phyloP scores from a whole-genome alignment of 2,888 invertebrate species.

The Plusia festucae region DNA sequence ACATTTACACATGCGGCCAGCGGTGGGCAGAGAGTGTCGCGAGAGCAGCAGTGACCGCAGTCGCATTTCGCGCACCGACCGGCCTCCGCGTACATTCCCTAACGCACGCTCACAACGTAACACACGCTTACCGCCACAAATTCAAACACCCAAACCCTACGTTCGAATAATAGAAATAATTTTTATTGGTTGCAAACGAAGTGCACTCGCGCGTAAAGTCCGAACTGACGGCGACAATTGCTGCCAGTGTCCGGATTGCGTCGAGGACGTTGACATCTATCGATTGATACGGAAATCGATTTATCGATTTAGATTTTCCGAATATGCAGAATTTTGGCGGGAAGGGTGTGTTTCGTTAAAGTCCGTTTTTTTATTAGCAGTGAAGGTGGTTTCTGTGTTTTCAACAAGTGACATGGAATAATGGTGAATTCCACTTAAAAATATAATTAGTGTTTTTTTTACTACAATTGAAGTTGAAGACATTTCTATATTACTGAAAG shows the following conservation, averaged over 20 bases:
- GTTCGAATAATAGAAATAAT: conserved; percentile 71
- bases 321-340: conserved; percentile 79
- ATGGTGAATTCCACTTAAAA: conserved; percentile 86
- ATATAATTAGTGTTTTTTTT: conserved; percentile 75
- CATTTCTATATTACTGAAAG: conserved; percentile 73
- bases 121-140: conserved; percentile 84
- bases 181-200: conserved; percentile 77
- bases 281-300: conserved; percentile 70
- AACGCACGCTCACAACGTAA: conserved; percentile 82
- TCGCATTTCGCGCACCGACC: conserved; percentile 83
- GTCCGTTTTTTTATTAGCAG: conserved; percentile 70
- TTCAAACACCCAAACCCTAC: conserved; percentile 76
- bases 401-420: conserved; percentile 79
- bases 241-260: conserved; percentile 82
- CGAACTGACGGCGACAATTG: conserved; percentile 77
- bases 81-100: conserved; percentile 79
- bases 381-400: conserved; percentile 83
- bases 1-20: conserved; percentile 80
- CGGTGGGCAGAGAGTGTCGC: conserved; percentile 80
- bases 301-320: conserved; percentile 73
- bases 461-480: conserved; percentile 69
- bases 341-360: conserved; percentile 75
- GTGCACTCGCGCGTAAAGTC: conserved; percentile 81
- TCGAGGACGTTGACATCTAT: conserved; percentile 83
- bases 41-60: conserved; percentile 79